Evolutionary conservation across 1,140 invertebrate species (phyloP), one percentile per base, ranked within the genome.

Genomic region (Melanaphis sacchari): DNA sequence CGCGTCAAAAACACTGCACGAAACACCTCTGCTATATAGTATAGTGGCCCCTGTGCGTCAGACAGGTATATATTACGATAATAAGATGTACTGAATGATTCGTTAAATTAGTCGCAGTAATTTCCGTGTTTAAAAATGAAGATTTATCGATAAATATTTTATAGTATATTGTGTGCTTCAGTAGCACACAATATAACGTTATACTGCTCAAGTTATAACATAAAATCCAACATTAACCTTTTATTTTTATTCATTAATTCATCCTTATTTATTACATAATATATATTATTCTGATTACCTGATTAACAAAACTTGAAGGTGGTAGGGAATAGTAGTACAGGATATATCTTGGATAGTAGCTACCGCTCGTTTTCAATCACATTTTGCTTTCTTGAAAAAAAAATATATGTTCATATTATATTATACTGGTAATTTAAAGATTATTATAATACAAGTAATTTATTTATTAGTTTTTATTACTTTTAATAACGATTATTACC

Each of bases 1-100:
- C 59, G 59, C 59, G 59, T 76, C 59, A 76, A 76, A 76, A 76
- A 76, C 59, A 76, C 59, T 76, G 59, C n/a, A 76, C 59, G 31
- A n/a, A 76, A 76, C 59, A 76, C 59, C 31, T 76, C 11, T 76
- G 59, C 8, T 31, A 59, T 59, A 59, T 31, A 31, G 15, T 66
- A 66, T 52, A 66, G 59, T 66, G 31, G 59, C 59, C 11, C 59
- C 11, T 31, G 59, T 31, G 9, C 6, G 31, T 66, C 59, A 9
- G 31, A 31, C 9, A 24, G 52, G 52, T 24, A 24, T 54, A 7
- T 31, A 66, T 31, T 59, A 52, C 52, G 9, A n/a, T 66, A 66
- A n/a, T 66, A 66, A n/a, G 11, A 18, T 15, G 22, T 6, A n/a
- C 15, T n/a, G 31, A 76, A n/a, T 76, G 59, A 76, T 76, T n/a